phyloP scores from a whole-genome alignment of 2,113 vertebrate genomes.

The Ochotona princeps region DNA sequence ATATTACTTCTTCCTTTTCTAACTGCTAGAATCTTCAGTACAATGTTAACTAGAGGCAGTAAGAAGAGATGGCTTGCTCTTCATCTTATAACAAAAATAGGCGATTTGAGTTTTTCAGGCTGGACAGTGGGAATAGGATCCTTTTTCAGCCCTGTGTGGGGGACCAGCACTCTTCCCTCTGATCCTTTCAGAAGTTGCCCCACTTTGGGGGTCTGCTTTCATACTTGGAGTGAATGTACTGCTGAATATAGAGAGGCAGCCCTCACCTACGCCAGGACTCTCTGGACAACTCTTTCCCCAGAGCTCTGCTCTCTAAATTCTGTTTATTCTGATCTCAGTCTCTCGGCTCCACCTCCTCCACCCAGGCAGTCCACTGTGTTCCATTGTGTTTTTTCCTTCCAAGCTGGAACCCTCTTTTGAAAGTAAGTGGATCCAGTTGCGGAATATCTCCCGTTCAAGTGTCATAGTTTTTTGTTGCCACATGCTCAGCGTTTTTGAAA shows the following conservation, averaged over 20 bases:
- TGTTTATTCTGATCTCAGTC: not conserved
- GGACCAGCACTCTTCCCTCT: not conserved
- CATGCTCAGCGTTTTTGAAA: not conserved
- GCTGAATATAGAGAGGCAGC: not conserved
- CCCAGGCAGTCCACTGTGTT: not conserved
- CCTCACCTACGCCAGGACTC: not conserved
- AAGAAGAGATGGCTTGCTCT: not conserved
- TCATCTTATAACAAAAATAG: too few species aligned
- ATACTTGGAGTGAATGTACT: not conserved
- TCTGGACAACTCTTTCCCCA: not conserved
- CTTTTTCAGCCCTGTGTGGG: not conserved
- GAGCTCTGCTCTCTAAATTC: not conserved
- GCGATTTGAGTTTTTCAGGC: not conserved
- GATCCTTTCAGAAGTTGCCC: not conserved
- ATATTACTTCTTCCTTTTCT: not conserved
- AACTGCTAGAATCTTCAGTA: not conserved
- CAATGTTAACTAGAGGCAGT: too few species aligned
- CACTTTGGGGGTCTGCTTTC: not conserved
- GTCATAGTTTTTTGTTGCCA: not conserved
- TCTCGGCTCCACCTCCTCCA: not conserved
- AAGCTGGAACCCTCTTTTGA: not conserved
- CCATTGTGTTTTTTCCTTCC: not conserved
- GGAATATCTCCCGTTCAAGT: not conserved
- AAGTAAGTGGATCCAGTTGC: not conserved
- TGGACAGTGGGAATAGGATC: not conserved